These are phyloP conservation scores for Endomychus coccineus DNA, from an alignment of 2,888 invertebrate species.

Conservation along the genomic window DNA sequence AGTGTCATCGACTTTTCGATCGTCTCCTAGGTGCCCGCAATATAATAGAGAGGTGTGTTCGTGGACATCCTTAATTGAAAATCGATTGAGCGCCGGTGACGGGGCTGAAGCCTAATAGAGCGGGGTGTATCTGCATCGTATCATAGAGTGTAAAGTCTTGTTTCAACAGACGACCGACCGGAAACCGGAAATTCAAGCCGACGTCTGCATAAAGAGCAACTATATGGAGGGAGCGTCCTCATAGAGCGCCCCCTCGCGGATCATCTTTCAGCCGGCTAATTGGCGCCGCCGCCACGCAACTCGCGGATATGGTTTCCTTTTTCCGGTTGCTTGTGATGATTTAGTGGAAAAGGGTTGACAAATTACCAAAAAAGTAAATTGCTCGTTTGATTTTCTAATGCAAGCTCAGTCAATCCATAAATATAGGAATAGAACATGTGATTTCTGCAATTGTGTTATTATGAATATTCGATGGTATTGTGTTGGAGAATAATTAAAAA, in stretches of 20 bases:
- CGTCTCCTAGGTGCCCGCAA: no score
- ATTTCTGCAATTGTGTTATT: no score
- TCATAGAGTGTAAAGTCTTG: conserved; percentile 44
- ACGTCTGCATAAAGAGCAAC: conserved; percentile 42
- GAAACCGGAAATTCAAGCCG: conserved; percentile 44
- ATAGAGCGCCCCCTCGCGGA: conserved; percentile 20
- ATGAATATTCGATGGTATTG: no score
- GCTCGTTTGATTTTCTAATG: no score
- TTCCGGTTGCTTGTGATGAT: conserved; percentile 18
- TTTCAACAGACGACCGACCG: conserved; percentile 43
- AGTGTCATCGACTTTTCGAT: no score
- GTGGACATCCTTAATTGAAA: conserved; percentile 23
- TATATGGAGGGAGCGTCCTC: conserved; percentile 24
- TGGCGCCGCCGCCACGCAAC: conserved; percentile 29
- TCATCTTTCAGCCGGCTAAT: conserved; percentile 42
- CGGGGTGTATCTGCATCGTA: conserved; percentile 17
- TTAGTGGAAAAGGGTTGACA: conserved; percentile 12
- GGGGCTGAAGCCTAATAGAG: no score
- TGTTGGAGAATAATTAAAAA: no score
- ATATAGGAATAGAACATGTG: no score
- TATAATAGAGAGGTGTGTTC: conserved; percentile 12
- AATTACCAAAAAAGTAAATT: neutral
- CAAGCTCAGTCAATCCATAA: no score
- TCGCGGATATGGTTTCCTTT: conserved; percentile 21
- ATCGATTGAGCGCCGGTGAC: conserved; percentile 24